Base-by-base conservation (phyloP, 1,140 invertebrate genomes). In the Hylyphantes graminicola region DNA sequence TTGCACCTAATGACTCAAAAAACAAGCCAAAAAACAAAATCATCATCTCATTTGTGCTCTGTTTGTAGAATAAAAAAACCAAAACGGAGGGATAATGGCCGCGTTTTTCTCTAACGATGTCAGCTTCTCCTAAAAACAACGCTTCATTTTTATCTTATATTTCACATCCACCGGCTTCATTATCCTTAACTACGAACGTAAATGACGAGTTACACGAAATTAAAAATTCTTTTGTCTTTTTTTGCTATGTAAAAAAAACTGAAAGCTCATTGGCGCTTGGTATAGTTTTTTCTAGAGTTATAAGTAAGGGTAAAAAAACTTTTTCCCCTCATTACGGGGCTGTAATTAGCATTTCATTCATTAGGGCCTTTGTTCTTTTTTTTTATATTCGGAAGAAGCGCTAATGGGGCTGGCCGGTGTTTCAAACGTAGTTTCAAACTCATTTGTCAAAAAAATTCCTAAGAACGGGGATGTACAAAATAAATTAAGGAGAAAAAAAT, bases 291-390 rank as follows among this genome's bases (percentile, higher is more conserved):
- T 81, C 54, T 67, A 35, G 35, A 21, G 48, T 76, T 48, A 76
- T 63, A 50, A 70, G 35, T 13, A 59, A 7, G 5, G 10, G 2
- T 21, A 65, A 17, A 19, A 70, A 78, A 21, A 55, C 6, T 48
- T 48, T 70, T 81, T 72, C 11, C 53, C 68, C 78, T 81, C 78
- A 81, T 81, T 81, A 81, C 67, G 67, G 19, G 19, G 15, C 19
- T 63, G 78, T 81, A 81, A 81, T 81, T 81, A 81, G 78, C 68
- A 73, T 81, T 35, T 61, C 78, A 81, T 81, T 81, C 78, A 81
- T 81, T 81, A 81, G 19, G 21, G 15, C 11, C 54, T 21, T 81
- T 81, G n/a, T 15, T 73, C 50, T 48, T 54, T 81, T 73, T n/a
- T 73, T 81, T 64, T 77, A 81, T 81, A 55, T 61, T 13, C 19